Base-by-base conservation (phyloP, 2,888 invertebrate species). In the Gortyna flavago region DNA sequence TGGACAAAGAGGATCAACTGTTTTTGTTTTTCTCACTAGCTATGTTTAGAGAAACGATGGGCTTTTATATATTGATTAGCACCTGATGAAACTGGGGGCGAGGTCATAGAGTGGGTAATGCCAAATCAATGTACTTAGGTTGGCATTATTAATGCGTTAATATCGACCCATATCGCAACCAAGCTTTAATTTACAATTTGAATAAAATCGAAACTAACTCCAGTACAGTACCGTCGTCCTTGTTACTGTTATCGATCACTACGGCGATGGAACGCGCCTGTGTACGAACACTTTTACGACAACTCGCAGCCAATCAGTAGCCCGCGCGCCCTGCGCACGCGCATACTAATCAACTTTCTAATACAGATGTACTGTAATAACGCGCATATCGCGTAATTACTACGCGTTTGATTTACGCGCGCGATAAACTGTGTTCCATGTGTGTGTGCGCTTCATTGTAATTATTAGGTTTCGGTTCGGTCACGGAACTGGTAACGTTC, bases 241-340 rank as follows among this genome's bases (percentile, higher is more conserved):
- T 87, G 92, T 91, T 89, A 90, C 78, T 84, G 88, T 88, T 91
- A 91, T 88, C 91, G 87, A 75, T 62, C 76, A 78, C 86, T 80
- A 64, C 66, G 80, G 83, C 81, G 80, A 81, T 75, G 80, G 68
- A 84, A 84, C 77, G 77, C 83, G 81, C 72, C 79, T 85, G 86
- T 84, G 85, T 85, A 85, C 78, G 80, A 88, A 77, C 84, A 77
- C 66, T 88, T 86, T 89, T 82, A 89, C 84, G 87, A 88, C 72
- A 66, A 66, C 38, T 51, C 59, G 54, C 75, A 72, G 73, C 92
- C 93, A 93, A 93, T 92, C 90, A 85, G 85, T 71, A 79, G 41
- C n/a, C 84, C 2, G 57, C 21, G 16, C 18, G 44, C 21, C 21
- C 21, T 72, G 83, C 83, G 83, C 84, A 73, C 79, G 86, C 87